Conservation (phyloP, 2,797 vertebrate genomes). For the Poeciliopsis gracilis region DNA sequence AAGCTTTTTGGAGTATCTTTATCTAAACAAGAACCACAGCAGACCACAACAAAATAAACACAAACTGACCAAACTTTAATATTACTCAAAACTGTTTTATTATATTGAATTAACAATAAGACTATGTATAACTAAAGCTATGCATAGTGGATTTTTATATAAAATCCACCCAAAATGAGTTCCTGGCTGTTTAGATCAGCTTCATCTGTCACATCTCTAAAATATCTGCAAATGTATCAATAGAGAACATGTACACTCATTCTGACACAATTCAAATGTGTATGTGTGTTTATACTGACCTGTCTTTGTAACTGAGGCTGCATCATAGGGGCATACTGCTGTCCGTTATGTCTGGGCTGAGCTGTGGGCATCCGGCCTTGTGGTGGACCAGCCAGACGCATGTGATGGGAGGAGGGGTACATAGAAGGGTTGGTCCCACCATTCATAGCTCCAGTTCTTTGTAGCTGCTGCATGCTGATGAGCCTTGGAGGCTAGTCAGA, state of each 20-base stretch:
- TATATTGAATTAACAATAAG: neutral
- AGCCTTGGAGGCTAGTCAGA: slow-evolving; percentile 91
- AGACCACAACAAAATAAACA: neutral
- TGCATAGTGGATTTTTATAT: too few species aligned
- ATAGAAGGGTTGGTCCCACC: slow-evolving; percentile 88
- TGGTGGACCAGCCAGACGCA: slow-evolving; percentile 88
- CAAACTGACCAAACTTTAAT: neutral
- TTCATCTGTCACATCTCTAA: slow-evolving; percentile 15
- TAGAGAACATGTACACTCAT: neutral
- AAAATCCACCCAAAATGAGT: neutral
- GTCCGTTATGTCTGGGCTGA: slow-evolving; percentile 91
- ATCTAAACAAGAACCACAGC: neutral
- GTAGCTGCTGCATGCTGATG: slow-evolving; percentile 97
- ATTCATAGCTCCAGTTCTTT: slow-evolving; percentile 90
- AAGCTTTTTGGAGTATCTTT: neutral
- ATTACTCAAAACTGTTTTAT: neutral
- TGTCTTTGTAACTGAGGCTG: slow-evolving; percentile 98
- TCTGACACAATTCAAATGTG: neutral
- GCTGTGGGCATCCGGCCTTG: slow-evolving; percentile 87
- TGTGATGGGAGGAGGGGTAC: slow-evolving; percentile 91
- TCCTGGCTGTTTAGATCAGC: slow-evolving; percentile 12
- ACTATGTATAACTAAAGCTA: neutral
- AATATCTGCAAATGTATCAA: neutral
- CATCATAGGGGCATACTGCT: slow-evolving; percentile 95
- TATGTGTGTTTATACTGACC: slow-evolving; percentile 78